Base-by-base conservation (phyloP, 2,113 vertebrate species). In the Neodon shergylaensis region DNA sequence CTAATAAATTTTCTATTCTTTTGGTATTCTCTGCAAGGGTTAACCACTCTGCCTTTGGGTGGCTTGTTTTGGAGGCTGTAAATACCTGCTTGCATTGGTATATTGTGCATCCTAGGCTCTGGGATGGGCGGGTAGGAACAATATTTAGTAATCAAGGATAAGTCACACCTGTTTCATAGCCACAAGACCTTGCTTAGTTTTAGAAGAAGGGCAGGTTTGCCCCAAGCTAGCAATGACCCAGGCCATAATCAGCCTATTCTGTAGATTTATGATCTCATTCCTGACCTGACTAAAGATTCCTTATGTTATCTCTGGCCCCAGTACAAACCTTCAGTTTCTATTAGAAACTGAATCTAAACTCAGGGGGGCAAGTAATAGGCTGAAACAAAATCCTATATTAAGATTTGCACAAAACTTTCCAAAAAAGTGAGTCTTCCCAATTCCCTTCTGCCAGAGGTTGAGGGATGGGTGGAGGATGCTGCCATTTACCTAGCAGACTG, bases 391-490 rank as follows among this genome's bases (percentile, higher is more conserved):
- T 22, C 33, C 65, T 70, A 14, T 1, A 36, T 33, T n/a, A 70
- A 49, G 7, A 28, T 73, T 22, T 81, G 16, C 26, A 54, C 47
- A 49, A 31, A 36, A 52, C 22, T 44, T 5, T 8, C 26, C 26
- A 85, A 42, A 65, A 26, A 3, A 42, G 26, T 14, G 7, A 11
- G 8, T 47, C 16, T 33, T 85, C 8, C 9, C 1, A 26, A 7
- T 4, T 7, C 28, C 4, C 10, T 44, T 28, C 3, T 13, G 2
- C 26, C 7, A 11, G 22, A 65, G 13, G 39, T 22, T 90, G 31
- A 22, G 10, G 31, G 21, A 39, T 8, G 1, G 14, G 1, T n/a
- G 21, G 21, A 39, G 12, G 31, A 2, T 44, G 7, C 19, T 5
- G 17, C 9, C 39, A 44, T 22, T 21, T 5, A 5, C 70, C n/a